These are phyloP conservation scores for Lapara coniferarum DNA, from an alignment of 2,888 invertebrate species.

Conservation along the genomic window DNA sequence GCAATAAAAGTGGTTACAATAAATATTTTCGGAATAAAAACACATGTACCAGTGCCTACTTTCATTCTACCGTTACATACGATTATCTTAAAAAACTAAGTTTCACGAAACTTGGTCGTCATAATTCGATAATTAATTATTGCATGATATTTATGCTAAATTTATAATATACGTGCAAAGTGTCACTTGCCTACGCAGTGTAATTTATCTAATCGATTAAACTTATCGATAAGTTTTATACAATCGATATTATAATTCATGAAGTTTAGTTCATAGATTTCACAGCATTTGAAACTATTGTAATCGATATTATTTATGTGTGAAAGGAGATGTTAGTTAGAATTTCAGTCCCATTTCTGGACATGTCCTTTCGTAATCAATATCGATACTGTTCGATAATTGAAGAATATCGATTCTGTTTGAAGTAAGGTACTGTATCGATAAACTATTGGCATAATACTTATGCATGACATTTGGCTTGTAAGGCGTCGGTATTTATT, in stretches of 20 bases:
- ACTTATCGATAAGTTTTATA: not conserved
- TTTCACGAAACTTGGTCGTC: conserved; percentile 49
- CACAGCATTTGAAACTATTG: not conserved
- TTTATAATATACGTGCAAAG: conserved; percentile 9
- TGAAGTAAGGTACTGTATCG: conserved; percentile 13
- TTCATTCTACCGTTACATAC: not conserved
- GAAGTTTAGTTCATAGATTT: not conserved
- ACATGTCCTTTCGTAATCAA: not conserved
- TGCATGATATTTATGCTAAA: conserved; percentile 44
- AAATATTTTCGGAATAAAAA: not conserved
- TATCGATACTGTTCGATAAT: not conserved
- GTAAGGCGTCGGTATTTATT: conserved; percentile 8
- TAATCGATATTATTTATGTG: not conserved
- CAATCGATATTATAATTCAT: not conserved
- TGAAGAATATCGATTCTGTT: not conserved
- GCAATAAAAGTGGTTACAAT: too few relatives aligned
- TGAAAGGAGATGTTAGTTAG: too few relatives aligned
- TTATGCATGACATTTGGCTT: conserved; percentile 6
- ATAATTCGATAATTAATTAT: conserved; percentile 52
- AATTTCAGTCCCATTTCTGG: too few relatives aligned
- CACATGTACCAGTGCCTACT: conserved; percentile 1
- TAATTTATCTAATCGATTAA: not conserved
- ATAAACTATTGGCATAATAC: not conserved
- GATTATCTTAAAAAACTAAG: conserved; percentile 41
- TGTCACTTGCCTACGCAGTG: conserved; percentile 15